Evolutionary conservation across 2,797 vertebrate species (phyloP).

Genomic region (Pteropus rufus): DNA sequence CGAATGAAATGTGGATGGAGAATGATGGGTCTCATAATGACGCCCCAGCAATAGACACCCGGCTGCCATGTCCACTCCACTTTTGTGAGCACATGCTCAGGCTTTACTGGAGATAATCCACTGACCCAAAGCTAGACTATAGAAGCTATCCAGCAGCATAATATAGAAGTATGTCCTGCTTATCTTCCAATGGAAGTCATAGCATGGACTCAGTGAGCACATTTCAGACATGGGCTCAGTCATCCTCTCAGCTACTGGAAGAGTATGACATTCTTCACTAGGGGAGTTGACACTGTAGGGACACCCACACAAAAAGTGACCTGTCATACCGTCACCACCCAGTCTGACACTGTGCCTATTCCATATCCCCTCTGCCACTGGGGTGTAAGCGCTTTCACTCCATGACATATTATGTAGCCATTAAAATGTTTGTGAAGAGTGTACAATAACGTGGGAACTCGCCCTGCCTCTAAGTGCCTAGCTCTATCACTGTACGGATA

Average conservation of each 20-base stretch:
- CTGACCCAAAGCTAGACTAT: background rate
- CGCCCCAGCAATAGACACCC: background rate
- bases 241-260: background rate
- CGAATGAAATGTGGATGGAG: background rate
- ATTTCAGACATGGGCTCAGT: background rate
- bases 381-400: background rate
- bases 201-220: background rate
- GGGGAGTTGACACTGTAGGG: background rate
- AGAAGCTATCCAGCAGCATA: no score
- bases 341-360: background rate
- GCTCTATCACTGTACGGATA: background rate
- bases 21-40: background rate
- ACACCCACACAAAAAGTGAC: background rate
- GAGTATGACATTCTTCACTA: background rate
- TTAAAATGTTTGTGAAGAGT: background rate
- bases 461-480: background rate
- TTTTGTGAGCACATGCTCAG: background rate
- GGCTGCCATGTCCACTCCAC: background rate
- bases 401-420: background rate
- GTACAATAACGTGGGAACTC: background rate
- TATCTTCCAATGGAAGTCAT: background rate
- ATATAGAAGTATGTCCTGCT: background rate
- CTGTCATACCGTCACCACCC: background rate
- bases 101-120: background rate
- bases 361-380: background rate